Percentiles rank a stretch among this genome's conserved stretches.
Conservation (phyloP, 1,140 invertebrate genomes). For the Hyles vespertilio region DNA sequence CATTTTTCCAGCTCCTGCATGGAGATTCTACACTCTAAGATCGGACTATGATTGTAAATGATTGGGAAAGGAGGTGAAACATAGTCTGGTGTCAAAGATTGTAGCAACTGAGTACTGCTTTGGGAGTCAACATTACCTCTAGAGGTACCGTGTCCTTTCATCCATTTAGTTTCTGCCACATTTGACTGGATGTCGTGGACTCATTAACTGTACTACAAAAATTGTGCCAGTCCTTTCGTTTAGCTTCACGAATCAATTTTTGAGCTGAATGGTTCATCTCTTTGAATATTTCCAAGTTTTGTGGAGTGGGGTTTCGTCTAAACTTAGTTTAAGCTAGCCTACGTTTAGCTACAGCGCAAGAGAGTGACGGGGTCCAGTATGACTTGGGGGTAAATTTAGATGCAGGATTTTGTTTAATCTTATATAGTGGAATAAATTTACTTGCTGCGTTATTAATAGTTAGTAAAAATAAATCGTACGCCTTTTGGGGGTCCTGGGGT, state of each 20-base stretch:
- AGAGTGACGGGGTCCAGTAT: conserved; percentile 32
- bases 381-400: conserved; percentile 28
- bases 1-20: conserved; percentile 17
- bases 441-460: not conserved
- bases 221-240: conserved; percentile 13
- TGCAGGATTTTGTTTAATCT: not conserved
- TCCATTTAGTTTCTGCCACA: conserved; percentile 29
- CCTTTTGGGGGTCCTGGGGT: too few species aligned
- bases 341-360: conserved; percentile 26
- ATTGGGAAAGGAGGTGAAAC: conserved; percentile 12
- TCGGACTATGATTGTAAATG: conserved; percentile 10
- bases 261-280: conserved; percentile 15
- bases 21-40: conserved; percentile 14
- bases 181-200: conserved; percentile 10
- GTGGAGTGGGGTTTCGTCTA: conserved; percentile 31
- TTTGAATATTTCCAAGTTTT: conserved; percentile 28
- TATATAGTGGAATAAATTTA: not conserved
- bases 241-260: conserved; percentile 20
- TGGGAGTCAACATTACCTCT: not conserved
- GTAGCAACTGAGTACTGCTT: conserved; percentile 12
- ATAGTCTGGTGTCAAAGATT: conserved; percentile 23
- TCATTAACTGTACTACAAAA: conserved; percentile 22
- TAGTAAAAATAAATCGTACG: too few species aligned
- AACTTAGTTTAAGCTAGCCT: conserved; percentile 29
- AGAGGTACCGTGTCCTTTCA: conserved; percentile 18